Percentiles rank a stretch among this genome's conserved stretches.
phyloP scores from a whole-genome alignment of 2,797 vertebrate genomes.

The Xenops minutus region DNA sequence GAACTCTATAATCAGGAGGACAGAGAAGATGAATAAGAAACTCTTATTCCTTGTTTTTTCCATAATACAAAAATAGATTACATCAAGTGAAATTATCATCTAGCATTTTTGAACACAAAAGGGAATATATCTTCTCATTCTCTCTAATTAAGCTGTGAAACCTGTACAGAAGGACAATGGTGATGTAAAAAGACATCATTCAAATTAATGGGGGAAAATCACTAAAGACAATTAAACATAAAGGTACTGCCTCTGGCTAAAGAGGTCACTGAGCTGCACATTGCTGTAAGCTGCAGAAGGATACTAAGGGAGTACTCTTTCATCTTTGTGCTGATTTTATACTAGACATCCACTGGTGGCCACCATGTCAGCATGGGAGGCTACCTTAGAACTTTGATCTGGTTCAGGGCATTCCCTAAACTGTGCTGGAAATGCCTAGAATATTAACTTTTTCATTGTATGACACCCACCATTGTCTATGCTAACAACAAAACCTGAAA shows the following conservation, averaged over 20 bases:
- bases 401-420: not conserved
- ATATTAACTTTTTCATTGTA: not conserved
- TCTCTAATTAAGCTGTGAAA: not conserved
- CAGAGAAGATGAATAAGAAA: not conserved
- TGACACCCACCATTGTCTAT: not conserved
- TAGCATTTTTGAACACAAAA: not conserved
- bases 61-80: not conserved
- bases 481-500: not conserved
- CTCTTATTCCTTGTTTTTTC: not conserved
- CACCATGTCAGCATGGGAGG: not conserved
- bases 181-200: not conserved
- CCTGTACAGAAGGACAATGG: not conserved
- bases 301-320: not conserved
- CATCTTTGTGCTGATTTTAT: not conserved
- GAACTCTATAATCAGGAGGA: not conserved
- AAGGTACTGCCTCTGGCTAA: not conserved
- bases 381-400: not conserved
- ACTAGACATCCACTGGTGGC: not conserved
- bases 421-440: not conserved
- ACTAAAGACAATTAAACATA: not conserved
- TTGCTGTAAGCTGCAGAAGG: not conserved
- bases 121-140: not conserved
- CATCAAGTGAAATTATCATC: not conserved
- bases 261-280: not conserved
- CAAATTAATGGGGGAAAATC: not conserved